Evolutionary conservation across 1,140 invertebrate genomes (phyloP).

Genomic region (Helicoverpa zea): DNA sequence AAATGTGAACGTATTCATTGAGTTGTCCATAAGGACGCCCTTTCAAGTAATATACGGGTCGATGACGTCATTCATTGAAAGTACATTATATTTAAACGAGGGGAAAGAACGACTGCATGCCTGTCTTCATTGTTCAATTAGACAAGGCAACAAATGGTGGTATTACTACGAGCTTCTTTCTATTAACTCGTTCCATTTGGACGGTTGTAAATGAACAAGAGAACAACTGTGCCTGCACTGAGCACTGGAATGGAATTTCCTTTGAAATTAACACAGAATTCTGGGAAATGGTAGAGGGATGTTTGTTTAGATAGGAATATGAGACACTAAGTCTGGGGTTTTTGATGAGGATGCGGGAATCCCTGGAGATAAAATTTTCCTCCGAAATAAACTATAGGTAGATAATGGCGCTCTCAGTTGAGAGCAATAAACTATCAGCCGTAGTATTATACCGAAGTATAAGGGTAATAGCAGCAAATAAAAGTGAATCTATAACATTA

Average conservation of each 20-base stretch:
- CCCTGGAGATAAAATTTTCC: neutral
- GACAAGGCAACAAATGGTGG: slow-evolving; percentile 45
- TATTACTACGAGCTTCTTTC: slow-evolving; percentile 44
- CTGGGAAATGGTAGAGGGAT: slow-evolving; percentile 19
- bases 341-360: neutral
- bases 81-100: slow-evolving; percentile 36
- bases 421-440: neutral
- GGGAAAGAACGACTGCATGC: slow-evolving; percentile 52
- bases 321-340: neutral
- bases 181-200: slow-evolving; percentile 50
- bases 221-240: slow-evolving; percentile 10
- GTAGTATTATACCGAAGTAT: neutral
- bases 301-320: neutral
- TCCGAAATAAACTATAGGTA: neutral
- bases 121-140: slow-evolving; percentile 60
- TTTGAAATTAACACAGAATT: slow-evolving; percentile 4
- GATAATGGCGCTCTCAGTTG: no score
- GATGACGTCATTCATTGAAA: slow-evolving; percentile 47
- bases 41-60: slow-evolving; percentile 26
- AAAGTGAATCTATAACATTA: slow-evolving; percentile 62
- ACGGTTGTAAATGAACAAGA: slow-evolving; percentile 45
- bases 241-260: neutral
- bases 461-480: slow-evolving; percentile 36
- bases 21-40: neutral
- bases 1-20: slow-evolving; percentile 17